Base-by-base conservation (phyloP, 2,888 invertebrate species). In the Digitonthophagus gazella region DNA sequence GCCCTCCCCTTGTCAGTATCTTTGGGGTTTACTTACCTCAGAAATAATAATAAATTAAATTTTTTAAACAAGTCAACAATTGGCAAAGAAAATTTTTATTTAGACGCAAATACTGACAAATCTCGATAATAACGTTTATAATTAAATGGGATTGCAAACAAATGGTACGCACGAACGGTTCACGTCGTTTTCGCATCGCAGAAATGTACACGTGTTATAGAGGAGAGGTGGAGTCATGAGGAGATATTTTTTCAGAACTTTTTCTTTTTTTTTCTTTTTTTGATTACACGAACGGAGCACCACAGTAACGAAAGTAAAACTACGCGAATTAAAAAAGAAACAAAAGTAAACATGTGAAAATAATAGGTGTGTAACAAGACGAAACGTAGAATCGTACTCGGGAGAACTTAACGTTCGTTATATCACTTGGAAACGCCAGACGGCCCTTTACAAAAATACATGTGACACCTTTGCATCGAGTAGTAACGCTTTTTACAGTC, bases 391-490 rank as follows among this genome's bases (percentile, higher is more conserved):
- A 76, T 75, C 11, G 79, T 79, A 79, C 78, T 76, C 77, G 79
- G 78, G 73, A 75, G 70, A 76, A 44, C 28, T 44, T 79, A 80
- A 80, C 81, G 81, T 81, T 80, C 80, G 79, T 76, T 79, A 79
- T 82, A 82, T 82, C 82, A 82, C 82, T 79, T 80, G 80, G 80
- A 77, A 76, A 78, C 78, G 75, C 75, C 75, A 69, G 57, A 64
- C 58, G 80, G 81, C 80, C 80, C 81, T 81, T 82, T 82, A 82
- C 81, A 83, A 82, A 83, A 82, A 82, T 82, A 82, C 81, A 81
- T 79, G 78, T 82, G 79, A 44, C 28, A 44, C 81, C 79, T 80
- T 70, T 71, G 71, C 72, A 70, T 74, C 74, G 67, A 74, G 73
- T 73, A 16, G 73, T 73, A 16, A 73, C 74, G 71, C 72, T 74